phyloP scores from a whole-genome alignment of 2,888 invertebrate genomes.

The Cepaea hortensis region DNA sequence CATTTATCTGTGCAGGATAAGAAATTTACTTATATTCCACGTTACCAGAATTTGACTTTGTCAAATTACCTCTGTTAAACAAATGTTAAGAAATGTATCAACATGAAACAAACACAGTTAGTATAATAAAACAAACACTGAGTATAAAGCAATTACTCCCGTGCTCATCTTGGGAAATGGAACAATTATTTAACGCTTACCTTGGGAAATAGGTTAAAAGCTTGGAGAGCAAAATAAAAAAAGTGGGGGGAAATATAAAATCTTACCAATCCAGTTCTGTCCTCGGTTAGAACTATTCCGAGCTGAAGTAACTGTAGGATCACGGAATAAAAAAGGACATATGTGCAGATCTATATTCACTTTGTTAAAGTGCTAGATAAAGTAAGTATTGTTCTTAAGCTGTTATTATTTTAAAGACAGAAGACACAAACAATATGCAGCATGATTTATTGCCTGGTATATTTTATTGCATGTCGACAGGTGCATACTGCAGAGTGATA shows the following conservation, averaged over 20 bases:
- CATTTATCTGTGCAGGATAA: too few species aligned
- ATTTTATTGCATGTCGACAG: too few species aligned
- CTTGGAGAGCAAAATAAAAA: not conserved
- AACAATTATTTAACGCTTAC: not conserved
- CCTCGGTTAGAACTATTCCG: slow-evolving; percentile 45
- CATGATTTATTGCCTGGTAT: too few species aligned
- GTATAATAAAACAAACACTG: not conserved
- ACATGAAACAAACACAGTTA: not conserved
- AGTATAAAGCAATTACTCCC: slow-evolving; percentile 1
- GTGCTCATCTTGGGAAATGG: not conserved
- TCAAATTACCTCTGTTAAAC: too few species aligned
- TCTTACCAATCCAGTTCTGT: slow-evolving; percentile 51
- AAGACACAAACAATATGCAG: too few species aligned
- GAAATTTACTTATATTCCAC: too few species aligned
- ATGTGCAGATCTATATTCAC: slow-evolving; percentile 16
- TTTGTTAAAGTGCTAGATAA: not conserved
- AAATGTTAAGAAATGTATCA: too few species aligned
- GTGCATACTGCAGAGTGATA: too few species aligned
- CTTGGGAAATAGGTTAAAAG: not conserved
- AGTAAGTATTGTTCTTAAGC: not conserved
- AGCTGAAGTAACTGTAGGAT: slow-evolving; percentile 36
- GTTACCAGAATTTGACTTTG: too few species aligned
- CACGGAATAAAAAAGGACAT: slow-evolving; percentile 16
- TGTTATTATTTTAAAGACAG: too few species aligned
- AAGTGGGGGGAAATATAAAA: not conserved